These are phyloP conservation scores for Sylvia atricapilla DNA, from an alignment of 2,113 vertebrate species.

Conservation along the genomic window DNA sequence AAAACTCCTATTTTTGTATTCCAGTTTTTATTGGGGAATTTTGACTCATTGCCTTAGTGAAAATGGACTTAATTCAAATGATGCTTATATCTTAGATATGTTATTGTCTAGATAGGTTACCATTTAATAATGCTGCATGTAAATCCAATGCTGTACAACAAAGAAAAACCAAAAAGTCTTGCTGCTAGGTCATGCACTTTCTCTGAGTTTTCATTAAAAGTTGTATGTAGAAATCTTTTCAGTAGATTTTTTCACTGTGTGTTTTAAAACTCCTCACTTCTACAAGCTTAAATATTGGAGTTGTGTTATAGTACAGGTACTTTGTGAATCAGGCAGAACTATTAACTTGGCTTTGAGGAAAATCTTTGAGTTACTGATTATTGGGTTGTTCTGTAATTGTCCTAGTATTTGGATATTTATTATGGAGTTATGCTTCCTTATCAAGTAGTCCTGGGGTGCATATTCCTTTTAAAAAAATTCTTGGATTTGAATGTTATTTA, in stretches of 20 bases:
- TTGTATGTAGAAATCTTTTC: slow-evolving; percentile 46
- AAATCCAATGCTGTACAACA: slow-evolving; percentile 57
- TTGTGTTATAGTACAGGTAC: neutral
- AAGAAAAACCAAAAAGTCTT: neutral
- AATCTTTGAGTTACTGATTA: neutral
- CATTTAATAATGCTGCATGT: slow-evolving; percentile 56
- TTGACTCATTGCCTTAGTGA: slow-evolving; percentile 38
- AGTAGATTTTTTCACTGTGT: slow-evolving; percentile 62
- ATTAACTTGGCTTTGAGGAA: neutral
- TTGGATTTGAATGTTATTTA: neutral
- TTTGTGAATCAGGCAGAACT: neutral
- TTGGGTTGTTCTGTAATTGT: neutral
- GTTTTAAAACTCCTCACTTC: neutral
- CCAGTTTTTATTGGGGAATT: slow-evolving; percentile 31
- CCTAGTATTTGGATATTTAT: neutral
- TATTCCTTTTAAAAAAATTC: neutral
- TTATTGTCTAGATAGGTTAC: slow-evolving; percentile 32
- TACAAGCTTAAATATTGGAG: neutral
- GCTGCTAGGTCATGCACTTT: slow-evolving; percentile 46
- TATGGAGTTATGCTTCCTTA: neutral
- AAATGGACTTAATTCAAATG: slow-evolving; percentile 12
- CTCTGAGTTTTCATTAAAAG: slow-evolving; percentile 68
- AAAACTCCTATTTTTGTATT: slow-evolving; percentile 62
- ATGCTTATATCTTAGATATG: slow-evolving; percentile 27
- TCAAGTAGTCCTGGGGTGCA: fast-evolving